Conservation (phyloP, 2,797 vertebrate species). For the Tokudaia tokunoshimensis region DNA sequence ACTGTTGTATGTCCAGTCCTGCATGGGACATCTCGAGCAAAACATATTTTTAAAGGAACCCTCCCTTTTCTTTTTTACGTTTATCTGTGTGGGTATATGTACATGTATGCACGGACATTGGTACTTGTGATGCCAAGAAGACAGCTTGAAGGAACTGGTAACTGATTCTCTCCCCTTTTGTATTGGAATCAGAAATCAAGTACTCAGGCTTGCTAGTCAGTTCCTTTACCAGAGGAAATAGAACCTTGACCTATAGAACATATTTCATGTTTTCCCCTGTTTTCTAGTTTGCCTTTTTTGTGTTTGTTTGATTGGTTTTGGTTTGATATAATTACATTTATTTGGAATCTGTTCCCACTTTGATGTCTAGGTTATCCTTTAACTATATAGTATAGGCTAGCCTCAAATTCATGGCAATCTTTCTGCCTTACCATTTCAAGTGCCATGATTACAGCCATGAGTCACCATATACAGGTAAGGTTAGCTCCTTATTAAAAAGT, state of each 20-base stretch:
- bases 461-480: background rate
- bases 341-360: background rate
- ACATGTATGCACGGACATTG: background rate
- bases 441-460: background rate
- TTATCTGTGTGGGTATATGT: background rate
- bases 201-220: background rate
- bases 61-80: background rate
- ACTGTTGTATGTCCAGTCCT: background rate
- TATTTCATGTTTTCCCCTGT: background rate
- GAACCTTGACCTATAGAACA: background rate
- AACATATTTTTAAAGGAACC: background rate
- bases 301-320: background rate
- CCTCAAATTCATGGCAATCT: background rate
- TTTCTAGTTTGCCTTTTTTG: background rate
- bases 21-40: background rate
- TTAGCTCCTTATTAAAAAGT: background rate
- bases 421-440: background rate
- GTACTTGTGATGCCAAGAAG: no score
- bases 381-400: background rate
- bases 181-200: background rate
- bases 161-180: background rate
- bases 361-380: background rate
- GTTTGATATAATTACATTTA: background rate
- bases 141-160: background rate
- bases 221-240: background rate